Evolutionary conservation across 2,113 vertebrate genomes (phyloP).

Genomic region (Eira barbara): DNA sequence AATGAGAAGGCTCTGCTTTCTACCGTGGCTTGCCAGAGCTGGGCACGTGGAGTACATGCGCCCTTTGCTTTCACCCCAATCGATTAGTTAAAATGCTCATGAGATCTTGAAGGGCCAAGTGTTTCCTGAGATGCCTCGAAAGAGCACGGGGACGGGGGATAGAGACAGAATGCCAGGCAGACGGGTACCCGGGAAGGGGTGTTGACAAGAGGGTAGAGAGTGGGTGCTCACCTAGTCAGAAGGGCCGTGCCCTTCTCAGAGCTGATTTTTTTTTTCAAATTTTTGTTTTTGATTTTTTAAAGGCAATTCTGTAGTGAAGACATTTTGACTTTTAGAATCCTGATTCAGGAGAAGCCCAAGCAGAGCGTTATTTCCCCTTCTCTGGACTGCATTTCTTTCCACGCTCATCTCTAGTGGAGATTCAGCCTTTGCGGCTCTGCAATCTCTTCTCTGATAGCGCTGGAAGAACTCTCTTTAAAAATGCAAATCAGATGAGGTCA

Average conservation of each 20-base stretch:
- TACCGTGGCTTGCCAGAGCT: neutral
- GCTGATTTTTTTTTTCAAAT: neutral
- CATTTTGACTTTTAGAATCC: neutral
- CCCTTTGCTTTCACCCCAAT: neutral
- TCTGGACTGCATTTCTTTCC: neutral
- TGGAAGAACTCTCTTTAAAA: neutral
- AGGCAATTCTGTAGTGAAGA: neutral
- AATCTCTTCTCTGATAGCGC: neutral
- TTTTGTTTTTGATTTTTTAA: neutral
- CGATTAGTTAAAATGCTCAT: neutral
- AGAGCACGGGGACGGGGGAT: neutral
- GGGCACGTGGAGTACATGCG: accelerated
- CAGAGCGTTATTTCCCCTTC: neutral
- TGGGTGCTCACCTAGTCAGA: neutral
- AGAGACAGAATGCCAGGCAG: neutral
- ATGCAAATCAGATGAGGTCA: neutral
- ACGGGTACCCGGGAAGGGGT: neutral
- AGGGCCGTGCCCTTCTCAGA: neutral
- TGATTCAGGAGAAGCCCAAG: neutral
- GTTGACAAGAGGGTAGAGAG: neutral
- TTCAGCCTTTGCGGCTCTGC: neutral
- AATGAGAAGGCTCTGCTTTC: neutral
- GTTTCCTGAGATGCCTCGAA: neutral
- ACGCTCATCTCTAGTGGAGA: neutral
- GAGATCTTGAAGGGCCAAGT: neutral